Base-by-base conservation (phyloP, 2,888 invertebrate genomes). In the Nephrocerus scutellatus region DNA sequence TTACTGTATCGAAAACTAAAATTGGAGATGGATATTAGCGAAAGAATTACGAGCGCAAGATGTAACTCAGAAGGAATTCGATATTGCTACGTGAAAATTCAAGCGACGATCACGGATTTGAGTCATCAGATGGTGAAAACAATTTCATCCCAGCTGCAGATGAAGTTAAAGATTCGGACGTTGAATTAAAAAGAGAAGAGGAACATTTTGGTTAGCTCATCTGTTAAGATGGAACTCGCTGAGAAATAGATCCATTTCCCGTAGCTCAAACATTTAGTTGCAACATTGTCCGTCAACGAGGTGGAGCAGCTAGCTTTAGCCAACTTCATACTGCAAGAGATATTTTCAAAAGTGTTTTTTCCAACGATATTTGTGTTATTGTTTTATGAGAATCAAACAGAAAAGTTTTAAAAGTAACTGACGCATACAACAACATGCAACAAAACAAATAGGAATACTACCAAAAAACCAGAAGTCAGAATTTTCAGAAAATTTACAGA, bases 241-340 rank as follows among this genome's bases (percentile, higher is more conserved):
- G n/a, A n/a, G n/a, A n/a, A n/a, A n/a, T n/a, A n/a, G 29, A 29
- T 29, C 29, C 29, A 29, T 16, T 29, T 29, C 29, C 29, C 14
- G 9, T 10, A 10, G 16, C 29, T 15, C 29, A 29, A 29, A 4
- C 6, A 6, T 5, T 6, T 29, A n/a, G 13, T 29, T 16, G 29
- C 14, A 29, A 29, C 13, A 13, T 29, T 29, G 16, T 29, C 16
- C 14, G 29, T 29, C 29, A 14, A 29, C 29, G 29, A 16, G 29
- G 29, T 16, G 29, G 29, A 14, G 29, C 29, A 13, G 29, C 29
- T 15, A 15, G 15, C 16, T 29, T 29, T 16, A 29, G 29, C 16
- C 14, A 29, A 8, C 29, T 29, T 29, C 16, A 8, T 16, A 29
- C 14, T 12, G 15, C 29, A 29, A 29, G 14, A 16, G 13, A 29